Base-by-base conservation (phyloP, 2,797 vertebrate species). In the Oreochromis mossambicus region DNA sequence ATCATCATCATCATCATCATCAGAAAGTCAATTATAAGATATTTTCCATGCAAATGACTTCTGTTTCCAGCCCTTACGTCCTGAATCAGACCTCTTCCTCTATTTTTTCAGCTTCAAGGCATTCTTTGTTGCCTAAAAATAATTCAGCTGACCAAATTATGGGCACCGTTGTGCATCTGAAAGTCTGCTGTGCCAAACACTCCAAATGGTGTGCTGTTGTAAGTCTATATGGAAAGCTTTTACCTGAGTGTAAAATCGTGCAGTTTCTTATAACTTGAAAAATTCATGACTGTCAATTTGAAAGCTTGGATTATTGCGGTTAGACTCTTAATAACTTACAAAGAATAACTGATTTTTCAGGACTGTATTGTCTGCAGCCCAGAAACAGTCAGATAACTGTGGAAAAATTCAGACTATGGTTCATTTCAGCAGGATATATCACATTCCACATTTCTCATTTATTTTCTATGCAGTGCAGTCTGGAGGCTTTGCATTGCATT, bases 1-100 rank as follows among this genome's bases (percentile, higher is more conserved):
- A 73, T 48, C 43, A 75, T 75, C 21, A 5, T 3, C 13, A 58
- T 58, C 8, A 73, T 48, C 43, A 75, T 75, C 43, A 75, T n/a
- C 70, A 32, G 43, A 50, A 50, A 75, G 43, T 48, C 70, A 75
- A 75, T 50, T 50, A 75, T 50, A 32, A 50, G 43, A 75, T n/a
- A 50, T 75, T 32, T 75, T n/a, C 46, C 70, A 75, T 50, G 46
- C 46, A 75, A 50, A 75, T 50, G 1, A 75, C 70, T 3, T 2
- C 17, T 50, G 46, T 50, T 32, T 14, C 26, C 26, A n/a, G 13
- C n/a, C 46, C 70, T 75, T 14, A 34, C 6, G 7, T n/a, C 26
- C 11, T 34, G 46, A 50, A n/a, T 50, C 11, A n/a, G 70, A n/a
- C 17, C 46, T n/a, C 46, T 75, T n/a, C 0, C 5, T 50, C 26